Conservation (phyloP, 2,797 vertebrate genomes). For the Mus caroli region DNA sequence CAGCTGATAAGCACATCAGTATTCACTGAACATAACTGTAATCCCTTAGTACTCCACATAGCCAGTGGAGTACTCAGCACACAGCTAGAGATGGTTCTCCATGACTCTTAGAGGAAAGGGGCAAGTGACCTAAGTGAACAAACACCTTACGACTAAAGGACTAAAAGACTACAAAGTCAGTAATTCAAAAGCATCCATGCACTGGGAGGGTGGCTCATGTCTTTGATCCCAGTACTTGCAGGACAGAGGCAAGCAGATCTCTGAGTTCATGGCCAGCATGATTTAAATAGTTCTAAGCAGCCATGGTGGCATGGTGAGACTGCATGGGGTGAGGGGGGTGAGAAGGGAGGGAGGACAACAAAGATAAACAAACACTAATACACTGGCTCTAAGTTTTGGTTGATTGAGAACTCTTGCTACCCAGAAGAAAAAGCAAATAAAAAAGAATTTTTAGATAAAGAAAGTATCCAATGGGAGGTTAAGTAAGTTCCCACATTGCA, state of each 20-base stretch:
- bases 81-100: neutral
- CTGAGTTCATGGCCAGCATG: neutral
- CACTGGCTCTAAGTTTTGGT: constrained; percentile 36
- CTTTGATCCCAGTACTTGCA: neutral
- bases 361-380: constrained; percentile 19
- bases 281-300: neutral
- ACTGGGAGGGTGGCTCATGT: neutral
- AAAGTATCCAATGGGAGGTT: neutral
- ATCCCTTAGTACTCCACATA: constrained; percentile 4
- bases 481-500: constrained; percentile 47
- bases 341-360: neutral
- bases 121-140: neutral
- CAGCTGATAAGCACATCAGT: constrained; percentile 37
- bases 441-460: neutral
- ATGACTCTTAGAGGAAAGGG: neutral
- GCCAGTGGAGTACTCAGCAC: neutral
- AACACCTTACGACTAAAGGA: neutral
- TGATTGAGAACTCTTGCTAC: constrained; percentile 36
- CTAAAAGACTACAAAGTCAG: neutral
- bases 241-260: neutral
- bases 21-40: constrained; percentile 35
- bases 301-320: neutral
- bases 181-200: neutral
- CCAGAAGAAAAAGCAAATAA: constrained; percentile 31
- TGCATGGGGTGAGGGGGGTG: neutral